Conservation (phyloP, 2,797 vertebrate genomes). For the Mormyrus proboscirostris region DNA sequence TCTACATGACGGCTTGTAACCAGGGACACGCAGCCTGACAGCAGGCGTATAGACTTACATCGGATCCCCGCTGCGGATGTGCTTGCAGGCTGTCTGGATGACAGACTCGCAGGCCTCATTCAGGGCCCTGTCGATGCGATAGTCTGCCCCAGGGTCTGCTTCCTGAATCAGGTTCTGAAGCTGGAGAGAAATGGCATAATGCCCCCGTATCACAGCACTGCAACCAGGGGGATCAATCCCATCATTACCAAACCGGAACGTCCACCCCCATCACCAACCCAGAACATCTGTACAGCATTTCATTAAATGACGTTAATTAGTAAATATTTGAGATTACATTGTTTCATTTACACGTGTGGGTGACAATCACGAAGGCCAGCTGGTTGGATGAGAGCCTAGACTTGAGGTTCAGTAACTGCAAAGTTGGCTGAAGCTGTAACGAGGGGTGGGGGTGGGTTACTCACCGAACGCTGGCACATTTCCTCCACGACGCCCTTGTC, state of each 20-base stretch:
- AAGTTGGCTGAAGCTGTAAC: background rate
- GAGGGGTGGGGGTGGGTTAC: constrained; percentile 28
- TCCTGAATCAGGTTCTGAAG: constrained; percentile 91
- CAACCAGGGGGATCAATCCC: background rate
- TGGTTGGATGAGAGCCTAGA: background rate
- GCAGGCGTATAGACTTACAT: constrained; percentile 64
- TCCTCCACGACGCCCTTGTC: constrained; percentile 75
- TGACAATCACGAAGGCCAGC: background rate
- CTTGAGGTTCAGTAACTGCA: background rate
- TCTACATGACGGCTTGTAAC: background rate
- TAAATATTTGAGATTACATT: background rate
- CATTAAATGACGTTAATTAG: background rate
- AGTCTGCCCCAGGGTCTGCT: constrained; percentile 88
- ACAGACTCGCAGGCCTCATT: constrained; percentile 95
- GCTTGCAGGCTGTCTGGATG: constrained; percentile 96
- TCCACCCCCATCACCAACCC: background rate
- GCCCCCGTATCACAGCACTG: background rate
- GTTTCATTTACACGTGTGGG: background rate
- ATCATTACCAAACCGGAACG: background rate
- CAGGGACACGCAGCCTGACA: background rate
- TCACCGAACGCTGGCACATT: constrained; percentile 86
- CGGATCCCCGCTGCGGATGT: constrained; percentile 91
- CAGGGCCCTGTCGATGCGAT: constrained; percentile 88
- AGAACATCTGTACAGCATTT: background rate
- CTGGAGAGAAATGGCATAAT: constrained; percentile 49